A percentile compares a stretch with the other conserved stretches of the same genome.
These are phyloP conservation scores for Brotogeris chrysoptera DNA, from an alignment of 2,797 vertebrate genomes.

Conservation along the genomic window DNA sequence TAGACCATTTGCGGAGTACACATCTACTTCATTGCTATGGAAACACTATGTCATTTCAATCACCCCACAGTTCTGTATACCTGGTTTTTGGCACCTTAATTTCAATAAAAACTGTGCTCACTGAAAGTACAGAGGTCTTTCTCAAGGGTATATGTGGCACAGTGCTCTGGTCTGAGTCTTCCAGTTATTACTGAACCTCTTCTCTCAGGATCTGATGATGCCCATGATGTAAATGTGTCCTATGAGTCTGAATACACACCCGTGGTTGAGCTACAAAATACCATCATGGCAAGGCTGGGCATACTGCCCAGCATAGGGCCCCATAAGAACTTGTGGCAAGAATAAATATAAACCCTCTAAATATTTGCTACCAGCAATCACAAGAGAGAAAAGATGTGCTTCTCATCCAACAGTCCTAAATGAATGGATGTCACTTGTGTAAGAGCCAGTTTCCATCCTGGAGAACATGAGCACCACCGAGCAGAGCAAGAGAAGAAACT, in stretches of 20 bases:
- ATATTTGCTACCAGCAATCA: neutral
- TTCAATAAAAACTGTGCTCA: neutral
- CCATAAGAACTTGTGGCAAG: neutral
- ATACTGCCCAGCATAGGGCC: neutral
- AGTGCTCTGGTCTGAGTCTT: fast-evolving
- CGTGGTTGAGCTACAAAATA: neutral
- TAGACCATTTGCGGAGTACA: neutral
- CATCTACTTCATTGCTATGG: neutral
- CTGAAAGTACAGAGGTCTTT: neutral
- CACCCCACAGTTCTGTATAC: neutral
- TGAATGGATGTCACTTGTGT: fast-evolving
- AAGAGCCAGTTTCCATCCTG: neutral
- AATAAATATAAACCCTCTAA: neutral
- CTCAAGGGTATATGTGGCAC: neutral
- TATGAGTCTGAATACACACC: neutral
- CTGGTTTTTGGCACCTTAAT: neutral
- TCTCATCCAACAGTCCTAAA: neutral
- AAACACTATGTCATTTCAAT: neutral
- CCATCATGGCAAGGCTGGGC: neutral
- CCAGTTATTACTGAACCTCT: neutral
- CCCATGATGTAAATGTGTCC: neutral
- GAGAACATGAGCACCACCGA: neutral
- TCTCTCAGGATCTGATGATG: neutral
- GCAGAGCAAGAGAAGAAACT: neutral
- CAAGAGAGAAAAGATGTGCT: neutral